Conservation (phyloP, 2,113 vertebrate species). For the Nannospalax galili region DNA sequence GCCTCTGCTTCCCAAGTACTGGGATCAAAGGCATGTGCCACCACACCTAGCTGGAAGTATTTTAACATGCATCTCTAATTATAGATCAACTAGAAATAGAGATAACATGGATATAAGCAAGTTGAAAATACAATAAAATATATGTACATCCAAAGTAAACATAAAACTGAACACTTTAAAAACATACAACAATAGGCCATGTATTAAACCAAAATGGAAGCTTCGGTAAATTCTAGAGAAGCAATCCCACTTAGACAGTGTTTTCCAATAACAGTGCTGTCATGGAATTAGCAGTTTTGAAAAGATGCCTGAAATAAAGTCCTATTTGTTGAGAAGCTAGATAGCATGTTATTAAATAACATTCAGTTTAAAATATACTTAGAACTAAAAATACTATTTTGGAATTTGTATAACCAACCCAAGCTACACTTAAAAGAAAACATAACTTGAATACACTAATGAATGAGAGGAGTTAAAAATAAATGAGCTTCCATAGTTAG, state of each 20-base stretch:
- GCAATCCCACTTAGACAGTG: neutral
- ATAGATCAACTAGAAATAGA: neutral
- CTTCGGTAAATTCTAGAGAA: neutral
- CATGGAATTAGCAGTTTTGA: neutral
- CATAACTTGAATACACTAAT: neutral
- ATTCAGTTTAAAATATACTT: constrained; percentile 5
- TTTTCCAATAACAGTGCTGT: neutral
- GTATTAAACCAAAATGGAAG: neutral
- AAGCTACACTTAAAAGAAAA: neutral
- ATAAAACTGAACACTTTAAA: neutral
- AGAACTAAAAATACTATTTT: neutral
- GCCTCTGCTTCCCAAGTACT: too few relatives aligned
- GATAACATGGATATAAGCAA: neutral
- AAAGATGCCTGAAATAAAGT: constrained; percentile 17
- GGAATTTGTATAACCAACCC: neutral
- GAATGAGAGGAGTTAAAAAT: neutral
- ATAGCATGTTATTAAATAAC: neutral
- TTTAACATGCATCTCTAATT: neutral
- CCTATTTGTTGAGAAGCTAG: neutral
- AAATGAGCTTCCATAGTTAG: neutral
- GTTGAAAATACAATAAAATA: neutral
- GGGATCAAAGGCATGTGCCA: too few relatives aligned
- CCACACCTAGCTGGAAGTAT: neutral
- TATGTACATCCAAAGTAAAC: neutral
- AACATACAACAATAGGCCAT: neutral